These are phyloP conservation scores for Drosophila bifasciata DNA, from an alignment of 1,140 invertebrate species.

Conservation along the genomic window DNA sequence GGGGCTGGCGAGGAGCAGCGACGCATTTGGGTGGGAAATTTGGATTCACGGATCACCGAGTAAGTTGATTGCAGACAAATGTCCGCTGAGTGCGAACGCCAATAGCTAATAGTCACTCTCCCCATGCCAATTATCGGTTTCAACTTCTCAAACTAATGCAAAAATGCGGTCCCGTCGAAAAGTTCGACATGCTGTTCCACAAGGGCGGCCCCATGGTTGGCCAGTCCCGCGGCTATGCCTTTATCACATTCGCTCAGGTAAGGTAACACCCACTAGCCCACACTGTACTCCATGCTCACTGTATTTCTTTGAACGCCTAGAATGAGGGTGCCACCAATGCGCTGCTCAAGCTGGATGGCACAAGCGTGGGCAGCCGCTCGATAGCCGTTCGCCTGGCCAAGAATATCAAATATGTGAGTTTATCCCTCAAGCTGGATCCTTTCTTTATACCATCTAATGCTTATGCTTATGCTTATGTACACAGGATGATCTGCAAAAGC, in stretches of 20 bases:
- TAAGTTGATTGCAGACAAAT: slow-evolving; percentile 87
- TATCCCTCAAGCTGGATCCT: neutral
- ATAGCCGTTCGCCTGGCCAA: slow-evolving; percentile 93
- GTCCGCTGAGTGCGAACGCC: neutral
- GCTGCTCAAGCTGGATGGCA: slow-evolving; percentile 90
- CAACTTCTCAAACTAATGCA: slow-evolving; percentile 97
- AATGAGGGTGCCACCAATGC: slow-evolving; percentile 84
- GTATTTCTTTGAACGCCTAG: neutral
- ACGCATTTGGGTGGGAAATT: slow-evolving; percentile 94
- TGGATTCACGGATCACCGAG: slow-evolving; percentile 95
- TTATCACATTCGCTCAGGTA: slow-evolving; percentile 90
- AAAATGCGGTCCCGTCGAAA: slow-evolving; percentile 95
- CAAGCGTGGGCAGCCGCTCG: slow-evolving; percentile 89
- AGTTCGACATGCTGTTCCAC: slow-evolving; percentile 97
- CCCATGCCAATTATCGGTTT: slow-evolving; percentile 90
- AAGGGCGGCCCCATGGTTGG: slow-evolving; percentile 94
- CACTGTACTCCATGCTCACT: neutral
- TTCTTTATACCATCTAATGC: neutral
- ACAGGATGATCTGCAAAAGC: slow-evolving; percentile 90
- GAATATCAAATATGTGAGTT: slow-evolving; percentile 88
- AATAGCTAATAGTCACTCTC: slow-evolving; percentile 70
- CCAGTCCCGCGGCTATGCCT: slow-evolving; percentile 96
- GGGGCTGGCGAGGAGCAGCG: slow-evolving; percentile 62
- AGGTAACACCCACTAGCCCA: neutral
- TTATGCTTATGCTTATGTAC: neutral